Conservation (phyloP, 1,140 invertebrate species). For the Homalodisca vitripennis region DNA sequence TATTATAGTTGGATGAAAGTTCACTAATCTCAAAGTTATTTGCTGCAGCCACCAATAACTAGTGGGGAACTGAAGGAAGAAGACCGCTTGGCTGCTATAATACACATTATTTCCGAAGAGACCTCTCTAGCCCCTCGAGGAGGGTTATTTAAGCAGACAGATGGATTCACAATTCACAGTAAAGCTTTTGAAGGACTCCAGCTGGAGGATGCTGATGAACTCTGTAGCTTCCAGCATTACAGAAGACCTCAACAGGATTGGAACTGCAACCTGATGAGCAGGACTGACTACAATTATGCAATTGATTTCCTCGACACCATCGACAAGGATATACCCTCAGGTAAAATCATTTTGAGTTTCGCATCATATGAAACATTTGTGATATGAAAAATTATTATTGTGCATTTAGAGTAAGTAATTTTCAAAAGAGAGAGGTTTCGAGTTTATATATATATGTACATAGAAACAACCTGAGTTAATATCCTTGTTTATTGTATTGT, state of each 20-base stretch:
- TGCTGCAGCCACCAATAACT: too few relatives aligned
- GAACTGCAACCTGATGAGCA: conserved; percentile 67
- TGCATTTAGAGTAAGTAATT: too few relatives aligned
- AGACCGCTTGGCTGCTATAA: conserved; percentile 64
- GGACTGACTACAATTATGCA: conserved; percentile 72
- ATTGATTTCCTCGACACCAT: conserved; percentile 74
- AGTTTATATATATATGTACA: background rate
- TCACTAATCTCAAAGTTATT: too few relatives aligned
- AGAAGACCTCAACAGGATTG: conserved; percentile 63
- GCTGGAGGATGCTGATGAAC: conserved; percentile 56
- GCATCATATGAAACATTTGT: background rate
- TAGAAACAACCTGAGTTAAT: background rate
- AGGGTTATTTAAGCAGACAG: conserved; percentile 62
- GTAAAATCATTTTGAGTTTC: conserved; percentile 39
- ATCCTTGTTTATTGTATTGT: too few relatives aligned
- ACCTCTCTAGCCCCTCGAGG: conserved; percentile 68
- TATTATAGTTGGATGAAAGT: too few relatives aligned
- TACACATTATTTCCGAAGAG: conserved; percentile 67
- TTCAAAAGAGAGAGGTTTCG: too few relatives aligned
- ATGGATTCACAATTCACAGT: conserved; percentile 65
- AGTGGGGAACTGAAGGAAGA: conserved; percentile 66
- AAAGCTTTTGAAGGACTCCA: conserved; percentile 63
- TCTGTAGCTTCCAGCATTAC: conserved; percentile 67
- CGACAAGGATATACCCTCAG: conserved; percentile 61
- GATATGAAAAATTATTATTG: background rate